phyloP scores from a whole-genome alignment of 2,113 vertebrate genomes.

The Cryptomyrus ogoouensis region DNA sequence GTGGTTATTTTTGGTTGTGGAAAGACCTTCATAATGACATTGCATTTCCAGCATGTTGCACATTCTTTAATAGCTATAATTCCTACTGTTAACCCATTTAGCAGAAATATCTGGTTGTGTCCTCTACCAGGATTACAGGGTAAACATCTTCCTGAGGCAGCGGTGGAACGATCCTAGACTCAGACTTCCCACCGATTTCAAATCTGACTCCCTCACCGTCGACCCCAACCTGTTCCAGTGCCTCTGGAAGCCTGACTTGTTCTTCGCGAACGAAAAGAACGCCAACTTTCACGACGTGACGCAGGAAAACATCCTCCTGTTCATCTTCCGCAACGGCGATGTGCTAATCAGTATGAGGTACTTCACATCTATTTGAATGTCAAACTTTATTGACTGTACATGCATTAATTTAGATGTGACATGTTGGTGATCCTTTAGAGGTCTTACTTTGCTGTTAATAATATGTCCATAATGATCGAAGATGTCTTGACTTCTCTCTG shows the following conservation, averaged over 20 bases:
- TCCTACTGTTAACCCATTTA: not conserved
- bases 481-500: not conserved
- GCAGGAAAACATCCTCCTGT: conserved; percentile 93
- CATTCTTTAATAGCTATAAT: not conserved
- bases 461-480: not conserved
- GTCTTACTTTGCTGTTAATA: not conserved
- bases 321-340: conserved; percentile 92
- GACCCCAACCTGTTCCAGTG: conserved; percentile 97
- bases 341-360: conserved; percentile 96
- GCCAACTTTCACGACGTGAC: conserved; percentile 97
- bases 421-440: not conserved
- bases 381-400: not conserved
- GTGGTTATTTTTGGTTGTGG: not conserved
- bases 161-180: conserved; percentile 94
- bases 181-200: conserved; percentile 82
- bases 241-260: conserved; percentile 94
- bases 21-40: not conserved
- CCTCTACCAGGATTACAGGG: conserved; percentile 78
- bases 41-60: not conserved
- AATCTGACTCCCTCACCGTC: conserved; percentile 82
- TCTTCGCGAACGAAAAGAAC: conserved; percentile 96
- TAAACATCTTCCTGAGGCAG: conserved; percentile 93
- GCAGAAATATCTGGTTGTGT: not conserved
- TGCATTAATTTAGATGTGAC: not conserved
- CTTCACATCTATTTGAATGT: not conserved